Evolutionary conservation across 2,113 vertebrate species (phyloP).

Genomic region (Agapornis roseicollis): DNA sequence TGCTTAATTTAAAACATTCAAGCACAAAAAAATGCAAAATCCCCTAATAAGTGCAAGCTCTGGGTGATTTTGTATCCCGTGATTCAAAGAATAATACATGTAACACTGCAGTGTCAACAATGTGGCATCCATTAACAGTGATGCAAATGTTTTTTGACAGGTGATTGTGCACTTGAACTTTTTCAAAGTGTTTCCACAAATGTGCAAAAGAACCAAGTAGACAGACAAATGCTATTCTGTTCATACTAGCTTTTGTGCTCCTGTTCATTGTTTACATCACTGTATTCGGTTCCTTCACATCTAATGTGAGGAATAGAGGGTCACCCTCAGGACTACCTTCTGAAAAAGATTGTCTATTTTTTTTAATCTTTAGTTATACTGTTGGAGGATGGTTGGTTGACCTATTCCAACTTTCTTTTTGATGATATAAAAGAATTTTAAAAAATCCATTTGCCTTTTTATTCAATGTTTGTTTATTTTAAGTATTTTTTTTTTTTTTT

Average conservation of each 20-base stretch:
- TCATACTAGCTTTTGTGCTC: not conserved
- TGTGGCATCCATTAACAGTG: constrained; percentile 22
- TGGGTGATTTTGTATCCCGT: not conserved
- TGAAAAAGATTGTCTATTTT: not conserved
- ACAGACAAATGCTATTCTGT: not conserved
- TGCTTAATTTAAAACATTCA: not conserved
- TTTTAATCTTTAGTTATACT: not conserved
- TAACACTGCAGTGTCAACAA: not conserved
- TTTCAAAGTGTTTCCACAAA: constrained; percentile 1
- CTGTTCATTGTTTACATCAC: not conserved
- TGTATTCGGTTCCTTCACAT: not conserved
- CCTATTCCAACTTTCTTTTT: not conserved
- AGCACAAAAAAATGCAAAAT: not conserved
- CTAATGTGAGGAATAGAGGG: not conserved
- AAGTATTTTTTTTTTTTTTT: not conserved
- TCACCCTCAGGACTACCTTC: not conserved
- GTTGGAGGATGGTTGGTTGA: not conserved
- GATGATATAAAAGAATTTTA: not conserved
- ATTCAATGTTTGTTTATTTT: not conserved
- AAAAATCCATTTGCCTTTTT: not conserved
- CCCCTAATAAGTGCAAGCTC: not conserved
- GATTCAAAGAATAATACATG: not conserved
- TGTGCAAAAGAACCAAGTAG: not conserved
- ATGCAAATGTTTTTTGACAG: constrained; percentile 43
- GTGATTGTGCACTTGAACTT: not conserved